Evolutionary conservation across 2,797 vertebrate species (phyloP), one percentile per base, ranked within the genome.

Genomic region (Pteropus rufus): DNA sequence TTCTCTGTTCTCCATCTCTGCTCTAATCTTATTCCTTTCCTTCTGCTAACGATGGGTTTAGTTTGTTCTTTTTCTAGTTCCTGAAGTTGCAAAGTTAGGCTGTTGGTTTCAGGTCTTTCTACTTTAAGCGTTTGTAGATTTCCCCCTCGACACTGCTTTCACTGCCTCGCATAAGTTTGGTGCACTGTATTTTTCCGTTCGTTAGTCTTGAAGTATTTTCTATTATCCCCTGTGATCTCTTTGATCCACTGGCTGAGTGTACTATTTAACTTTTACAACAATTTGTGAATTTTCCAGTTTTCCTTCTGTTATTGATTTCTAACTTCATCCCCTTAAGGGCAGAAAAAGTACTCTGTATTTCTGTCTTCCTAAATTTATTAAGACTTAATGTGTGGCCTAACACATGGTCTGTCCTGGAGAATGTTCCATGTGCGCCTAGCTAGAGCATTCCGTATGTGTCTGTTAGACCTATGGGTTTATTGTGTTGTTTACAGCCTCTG

Each of bases 121-220:
- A 21, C 8, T 36, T n/a, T 60, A 9, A 80, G 65, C 65, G 41
- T 34, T 54, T 21, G 12, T 7, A 46, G 77, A 60, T 26, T 21
- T 62, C 29, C 3, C 1, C 44, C 34, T 41, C 10, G 21, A 16
- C 34, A 7, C 64, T 52, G 41, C 54, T 34, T 39, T 41, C 26
- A 2, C 75, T 16, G 21, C 29, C 9, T n/a, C 34, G 12, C 8
- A 0, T 41, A 44, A 11, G 26, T 44, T 23, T 6, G 23, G 2
- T 18, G n/a, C 31, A 3, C 21, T 23, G 29, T 49, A 23, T 9
- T 49, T 41, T 64, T 41, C 29, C 52, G 64, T 87, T 34, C 8
- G 15, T 62, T 93, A 10, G 3, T 64, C 29, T 80, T 56, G 3
- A 72, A 23, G 44, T 54, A 26, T 52, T 72, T 87, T 80, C 56